Evolutionary conservation across 1,140 invertebrate species (phyloP), one percentile per base, ranked within the genome.

Genomic region (Conus betulinus): DNA sequence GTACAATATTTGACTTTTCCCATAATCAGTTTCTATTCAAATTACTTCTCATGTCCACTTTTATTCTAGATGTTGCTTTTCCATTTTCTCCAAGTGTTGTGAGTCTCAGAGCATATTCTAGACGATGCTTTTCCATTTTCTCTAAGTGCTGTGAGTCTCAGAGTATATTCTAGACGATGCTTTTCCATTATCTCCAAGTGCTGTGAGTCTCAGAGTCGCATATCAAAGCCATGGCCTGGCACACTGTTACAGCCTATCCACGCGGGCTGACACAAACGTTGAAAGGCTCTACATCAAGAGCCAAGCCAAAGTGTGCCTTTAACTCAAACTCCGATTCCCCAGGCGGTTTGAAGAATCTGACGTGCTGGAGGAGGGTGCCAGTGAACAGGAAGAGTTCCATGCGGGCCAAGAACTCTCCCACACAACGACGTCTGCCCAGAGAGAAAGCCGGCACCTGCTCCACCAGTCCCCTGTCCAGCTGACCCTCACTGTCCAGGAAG

Each of bases 401-500:
- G 15, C 86, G 85, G 5, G 92, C 92, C 63, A 92, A 82, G 67
- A 81, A 92, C 91, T 6, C 92, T 91, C 1, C 90, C 15, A 84
- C 92, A 92, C 15, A 39, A 39, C 87, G 76, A 52, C 92, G 85
- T 39, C 89, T 79, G 17, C 91, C 91, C 10, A 57, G 23, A 74
- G 88, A 87, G 76, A 91, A 91, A 23, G 88, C n/a, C 2, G 89
- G 25, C 3, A 90, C 39, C 20, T 87, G 57, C 3, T 91, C 90
- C 0, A 27, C 90, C 74, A 89, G 87, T 10, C 52, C n/a, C 25
- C 76, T 78, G n/a, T 87, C 94, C 2, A 96, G 88, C 88, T 96
- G 95, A 25, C 97, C 97, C 63, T 97, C 96, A n/a, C 97, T 93
- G 94, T 96, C 94, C 0, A 97, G 82, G 91, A 98, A 98, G 91